Evolutionary conservation across 2,888 invertebrate genomes (phyloP), one percentile per base, ranked within the genome.

Genomic region (Troglohyphantes excavatus): DNA sequence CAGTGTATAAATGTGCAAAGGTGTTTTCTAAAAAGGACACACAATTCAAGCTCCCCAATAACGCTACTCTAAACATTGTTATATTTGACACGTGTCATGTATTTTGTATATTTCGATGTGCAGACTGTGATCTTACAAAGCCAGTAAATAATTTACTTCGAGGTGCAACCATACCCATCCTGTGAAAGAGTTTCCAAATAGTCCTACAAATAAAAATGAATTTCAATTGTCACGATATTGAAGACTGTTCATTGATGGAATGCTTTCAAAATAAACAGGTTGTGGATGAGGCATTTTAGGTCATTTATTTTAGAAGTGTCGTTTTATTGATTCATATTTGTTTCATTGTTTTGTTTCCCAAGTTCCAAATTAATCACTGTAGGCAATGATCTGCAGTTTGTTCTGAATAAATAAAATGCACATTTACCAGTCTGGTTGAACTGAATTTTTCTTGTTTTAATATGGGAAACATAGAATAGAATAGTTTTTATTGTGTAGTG

Each of bases 121-220:
- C 83, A 83, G 84, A 84, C 89, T 90, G 88, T 88, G 89, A 90
- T 90, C 89, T 78, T 90, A 65, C 72, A 65, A 90, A 70, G 89
- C 89, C 89, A 90, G 89, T 90, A 90, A 83, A 87, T 59, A 82
- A 70, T 72, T 68, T 84, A 84, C 39, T 21, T 70, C 82, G 70
- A 61, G 70, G 65, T 78, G 78, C 78, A 72, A 76, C 73, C 21
- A 73, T 75, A 75, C 75, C 88, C 73, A 81, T 59, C 75, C 76
- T 83, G 68, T 76, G 68, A 83, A 67, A 39, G 68, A 33, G 46
- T 26, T 46, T 27, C 21, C 11, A 73, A 82, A 72, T 17, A 70
- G 76, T 43, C 21, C 26, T 9, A 21, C 23, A 85, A 70, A 26
- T 75, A 53, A 70, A 65, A 65, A 65, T 27, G 19, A 46, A 61